These are phyloP conservation scores for Glaucopsyche alexis DNA, from an alignment of 2,888 invertebrate genomes.

Conservation along the genomic window DNA sequence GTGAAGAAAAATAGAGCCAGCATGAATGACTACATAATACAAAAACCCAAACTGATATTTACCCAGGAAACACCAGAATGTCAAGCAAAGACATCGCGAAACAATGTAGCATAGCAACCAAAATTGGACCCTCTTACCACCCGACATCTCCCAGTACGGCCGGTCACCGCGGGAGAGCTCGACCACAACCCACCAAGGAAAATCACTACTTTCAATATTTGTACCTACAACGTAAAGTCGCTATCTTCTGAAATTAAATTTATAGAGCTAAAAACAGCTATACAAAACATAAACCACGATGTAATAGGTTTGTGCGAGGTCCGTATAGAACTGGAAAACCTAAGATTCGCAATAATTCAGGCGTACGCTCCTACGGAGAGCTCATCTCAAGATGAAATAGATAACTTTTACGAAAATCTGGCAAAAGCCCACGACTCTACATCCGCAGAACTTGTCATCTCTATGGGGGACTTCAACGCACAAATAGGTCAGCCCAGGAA, in stretches of 20 bases:
- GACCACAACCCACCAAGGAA: conserved; percentile 35
- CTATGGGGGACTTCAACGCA: neutral
- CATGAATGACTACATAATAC: too few species aligned
- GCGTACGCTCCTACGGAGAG: neutral
- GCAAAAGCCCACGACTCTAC: neutral
- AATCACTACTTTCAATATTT: conserved; percentile 28
- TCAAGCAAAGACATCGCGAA: too few species aligned
- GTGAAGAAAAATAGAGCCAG: too few species aligned
- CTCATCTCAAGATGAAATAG: neutral
- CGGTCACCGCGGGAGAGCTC: conserved; percentile 36
- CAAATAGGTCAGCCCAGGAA: neutral
- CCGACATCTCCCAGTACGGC: conserved; percentile 31
- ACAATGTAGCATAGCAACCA: conserved; percentile 28
- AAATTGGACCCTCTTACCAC: conserved; percentile 14
- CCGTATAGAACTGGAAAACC: conserved; percentile 20
- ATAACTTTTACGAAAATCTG: neutral
- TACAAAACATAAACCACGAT: conserved; percentile 38
- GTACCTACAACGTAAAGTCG: conserved; percentile 36
- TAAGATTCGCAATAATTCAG: neutral
- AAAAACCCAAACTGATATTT: too few species aligned
- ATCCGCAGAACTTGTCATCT: neutral
- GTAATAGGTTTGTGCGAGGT: conserved; percentile 38
- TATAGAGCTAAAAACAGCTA: conserved; percentile 36
- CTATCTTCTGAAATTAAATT: conserved; percentile 34
- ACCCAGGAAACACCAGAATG: too few species aligned